phyloP scores from a whole-genome alignment of 2,888 invertebrate genomes.

The Diabrotica balteata region DNA sequence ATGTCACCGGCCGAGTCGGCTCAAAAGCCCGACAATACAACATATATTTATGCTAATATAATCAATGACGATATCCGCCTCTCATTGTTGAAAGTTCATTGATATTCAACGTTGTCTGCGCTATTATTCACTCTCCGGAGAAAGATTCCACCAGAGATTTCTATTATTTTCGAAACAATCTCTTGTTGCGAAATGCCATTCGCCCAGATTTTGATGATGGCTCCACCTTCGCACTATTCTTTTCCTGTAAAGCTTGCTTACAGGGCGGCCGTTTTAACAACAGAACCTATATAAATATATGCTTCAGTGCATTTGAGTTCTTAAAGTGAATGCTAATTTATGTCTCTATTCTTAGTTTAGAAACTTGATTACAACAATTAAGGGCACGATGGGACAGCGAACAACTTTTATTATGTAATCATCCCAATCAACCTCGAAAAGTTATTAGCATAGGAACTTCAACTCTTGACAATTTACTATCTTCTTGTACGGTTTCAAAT shows the following conservation, averaged over 20 bases:
- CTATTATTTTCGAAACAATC: constrained; percentile 30
- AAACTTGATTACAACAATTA: no score
- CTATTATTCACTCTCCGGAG: constrained; percentile 35
- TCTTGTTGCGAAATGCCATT: constrained; percentile 28
- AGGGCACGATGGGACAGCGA: no score
- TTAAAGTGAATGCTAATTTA: no score
- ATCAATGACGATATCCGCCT: constrained; percentile 50
- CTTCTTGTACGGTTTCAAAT: no score
- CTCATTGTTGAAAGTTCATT: constrained; percentile 54
- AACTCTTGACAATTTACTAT: no score
- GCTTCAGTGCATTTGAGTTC: no score
- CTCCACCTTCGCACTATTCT: constrained; percentile 27
- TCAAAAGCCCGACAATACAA: constrained; percentile 46
- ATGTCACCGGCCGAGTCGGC: constrained; percentile 34
- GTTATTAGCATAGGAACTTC: no score
- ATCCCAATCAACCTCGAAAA: no score
- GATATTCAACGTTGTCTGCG: constrained; percentile 55
- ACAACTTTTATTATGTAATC: no score
- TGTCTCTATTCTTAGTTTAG: no score
- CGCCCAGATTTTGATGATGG: constrained; percentile 28
- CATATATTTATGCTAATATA: constrained; percentile 57
- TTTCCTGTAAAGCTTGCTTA: constrained; percentile 8
- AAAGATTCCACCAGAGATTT: constrained; percentile 37
- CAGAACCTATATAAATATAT: no score
- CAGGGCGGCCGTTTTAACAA: no score